Conservation (phyloP, 2,113 vertebrate genomes). For the Erythrolamprus reginae region DNA sequence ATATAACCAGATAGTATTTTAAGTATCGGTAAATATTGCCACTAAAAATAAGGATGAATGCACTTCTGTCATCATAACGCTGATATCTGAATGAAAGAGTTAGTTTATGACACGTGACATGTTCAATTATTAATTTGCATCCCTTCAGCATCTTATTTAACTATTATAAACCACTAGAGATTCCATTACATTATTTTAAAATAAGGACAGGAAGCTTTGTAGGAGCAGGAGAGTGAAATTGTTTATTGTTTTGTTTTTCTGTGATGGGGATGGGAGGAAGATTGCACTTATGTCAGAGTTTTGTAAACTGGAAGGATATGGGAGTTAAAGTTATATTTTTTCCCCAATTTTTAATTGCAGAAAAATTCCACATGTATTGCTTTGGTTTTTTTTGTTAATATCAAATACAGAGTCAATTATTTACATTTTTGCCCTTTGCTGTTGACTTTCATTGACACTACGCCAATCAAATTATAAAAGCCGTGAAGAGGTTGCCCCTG, state of each 20-base stretch:
- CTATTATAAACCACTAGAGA: slow-evolving; percentile 33
- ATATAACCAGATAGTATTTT: not conserved
- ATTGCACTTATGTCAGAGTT: not conserved
- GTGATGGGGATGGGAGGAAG: not conserved
- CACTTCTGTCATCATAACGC: slow-evolving; percentile 24
- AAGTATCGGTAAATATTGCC: slow-evolving; percentile 38
- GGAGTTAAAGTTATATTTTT: not conserved
- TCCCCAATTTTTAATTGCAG: not conserved
- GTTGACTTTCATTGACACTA: not conserved
- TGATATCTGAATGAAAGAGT: slow-evolving; percentile 28
- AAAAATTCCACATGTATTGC: not conserved
- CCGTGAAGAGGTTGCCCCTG: not conserved
- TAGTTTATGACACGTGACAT: slow-evolving; percentile 34
- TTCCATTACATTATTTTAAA: slow-evolving; percentile 53
- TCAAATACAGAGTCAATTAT: not conserved
- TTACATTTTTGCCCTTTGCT: not conserved
- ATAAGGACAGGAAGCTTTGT: not conserved
- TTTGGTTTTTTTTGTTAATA: not conserved
- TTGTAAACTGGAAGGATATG: not conserved
- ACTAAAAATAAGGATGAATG: slow-evolving; percentile 41
- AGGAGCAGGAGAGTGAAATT: not conserved
- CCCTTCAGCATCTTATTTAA: slow-evolving; percentile 42
- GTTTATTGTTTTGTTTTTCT: not conserved
- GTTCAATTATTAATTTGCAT: slow-evolving; percentile 47
- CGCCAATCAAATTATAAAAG: not conserved